phyloP scores from a whole-genome alignment of 2,113 vertebrate genomes.

The Eublepharis macularius region DNA sequence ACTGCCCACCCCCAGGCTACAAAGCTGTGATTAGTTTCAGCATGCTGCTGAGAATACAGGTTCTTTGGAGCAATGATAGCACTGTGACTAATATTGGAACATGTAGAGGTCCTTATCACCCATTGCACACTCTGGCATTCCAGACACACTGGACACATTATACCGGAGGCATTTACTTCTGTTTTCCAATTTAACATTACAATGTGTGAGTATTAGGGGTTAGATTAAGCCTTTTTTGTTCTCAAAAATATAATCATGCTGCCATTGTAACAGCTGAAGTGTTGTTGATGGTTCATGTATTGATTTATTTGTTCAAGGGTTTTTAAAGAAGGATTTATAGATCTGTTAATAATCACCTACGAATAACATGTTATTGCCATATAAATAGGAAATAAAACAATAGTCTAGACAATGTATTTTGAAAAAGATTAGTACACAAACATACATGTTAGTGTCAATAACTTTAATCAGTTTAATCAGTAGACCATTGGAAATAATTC shows the following conservation, averaged over 20 bases:
- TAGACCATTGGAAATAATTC: not conserved
- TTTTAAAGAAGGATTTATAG: not conserved
- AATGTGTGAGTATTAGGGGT: not conserved
- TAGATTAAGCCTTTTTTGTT: not conserved
- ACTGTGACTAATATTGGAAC: slow-evolving; percentile 28
- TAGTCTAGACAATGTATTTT: not conserved
- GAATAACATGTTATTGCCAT: not conserved
- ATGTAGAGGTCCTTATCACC: slow-evolving; percentile 47
- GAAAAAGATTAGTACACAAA: not conserved
- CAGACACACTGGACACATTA: slow-evolving; percentile 21
- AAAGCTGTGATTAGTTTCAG: slow-evolving; percentile 53
- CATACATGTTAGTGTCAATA: not conserved
- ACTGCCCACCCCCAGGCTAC: slow-evolving; percentile 41
- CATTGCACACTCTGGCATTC: not conserved
- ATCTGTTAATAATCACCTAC: not conserved
- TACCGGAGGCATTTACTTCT: not conserved
- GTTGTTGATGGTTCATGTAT: not conserved
- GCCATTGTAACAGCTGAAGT: not conserved
- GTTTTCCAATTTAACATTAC: not conserved
- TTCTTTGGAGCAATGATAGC: slow-evolving; percentile 34
- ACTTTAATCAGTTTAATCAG: not conserved
- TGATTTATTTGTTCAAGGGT: not conserved
- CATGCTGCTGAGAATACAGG: slow-evolving; percentile 39
- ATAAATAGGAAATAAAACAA: not conserved
- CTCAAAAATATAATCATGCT: not conserved